Base-by-base conservation (phyloP, 2,113 vertebrate genomes). In the Turnix velox region DNA sequence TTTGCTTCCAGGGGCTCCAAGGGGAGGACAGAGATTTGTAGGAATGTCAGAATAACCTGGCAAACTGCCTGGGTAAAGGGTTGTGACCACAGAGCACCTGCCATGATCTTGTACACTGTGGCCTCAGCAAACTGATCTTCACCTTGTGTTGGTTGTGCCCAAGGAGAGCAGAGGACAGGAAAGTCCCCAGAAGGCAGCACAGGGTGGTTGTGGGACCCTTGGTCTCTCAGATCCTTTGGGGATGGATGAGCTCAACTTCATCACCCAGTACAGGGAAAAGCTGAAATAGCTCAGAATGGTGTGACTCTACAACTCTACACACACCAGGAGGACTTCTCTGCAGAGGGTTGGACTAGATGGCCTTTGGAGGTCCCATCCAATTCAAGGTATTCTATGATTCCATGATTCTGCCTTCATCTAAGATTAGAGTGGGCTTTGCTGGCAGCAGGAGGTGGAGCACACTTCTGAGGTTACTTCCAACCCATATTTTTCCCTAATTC, bases 281-380 rank as follows among this genome's bases (percentile, higher is more conserved):
- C 49, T 72, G 48, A 10, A 75, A 19, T 3, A 39, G 6, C 35
- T 40, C 67, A 2, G 10, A 69, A 5, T 6, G 14, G 4, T 8
- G 1, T 2, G n/a, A n/a, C n/a, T n/a, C n/a, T n/a, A n/a, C n/a
- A 14, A n/a, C 9, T 39, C 1, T 14, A 10, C 31, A 1, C 17
- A 7, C 13, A 18, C 7, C 33, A 57, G 15, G 18, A 55, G 74
- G 35, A 17, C 4, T 42, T 25, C 24, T 42, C n/a, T n/a, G n/a
- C n/a, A n/a, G n/a, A n/a, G n/a, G n/a, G n/a, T n/a, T n/a, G n/a
- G n/a, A n/a, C n/a, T n/a, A n/a, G n/a, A n/a, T n/a, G n/a, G n/a
- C n/a, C n/a, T n/a, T n/a, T n/a, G n/a, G n/a, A n/a, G n/a, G n/a
- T n/a, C n/a, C n/a, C n/a, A n/a, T n/a, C n/a, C n/a, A n/a, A n/a